These are phyloP conservation scores for Mythimna lalbum DNA, from an alignment of 2,888 invertebrate genomes.

Conservation along the genomic window DNA sequence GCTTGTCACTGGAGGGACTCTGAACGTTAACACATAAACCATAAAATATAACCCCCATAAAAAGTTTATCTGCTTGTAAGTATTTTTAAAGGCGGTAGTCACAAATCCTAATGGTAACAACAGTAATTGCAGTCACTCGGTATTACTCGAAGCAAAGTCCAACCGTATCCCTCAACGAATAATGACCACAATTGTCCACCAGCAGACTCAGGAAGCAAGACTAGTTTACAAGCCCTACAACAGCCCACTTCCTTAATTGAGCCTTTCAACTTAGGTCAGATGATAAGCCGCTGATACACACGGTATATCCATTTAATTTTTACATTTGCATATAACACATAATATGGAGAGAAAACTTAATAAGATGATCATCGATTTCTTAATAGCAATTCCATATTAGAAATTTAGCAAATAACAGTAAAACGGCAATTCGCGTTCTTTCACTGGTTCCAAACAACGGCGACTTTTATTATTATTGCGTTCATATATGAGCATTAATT, in stretches of 20 bases:
- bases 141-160: conserved; percentile 13
- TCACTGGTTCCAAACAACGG: conserved; percentile 46
- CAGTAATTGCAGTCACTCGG: background rate
- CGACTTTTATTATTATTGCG: conserved; percentile 54
- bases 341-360: conserved; percentile 50
- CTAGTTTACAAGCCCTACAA: conserved; percentile 51
- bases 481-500: conserved; percentile 41
- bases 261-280: conserved; percentile 52
- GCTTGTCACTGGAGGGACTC: background rate
- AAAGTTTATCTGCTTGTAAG: conserved; percentile 9
- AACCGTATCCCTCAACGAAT: conserved; percentile 14
- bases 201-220: conserved; percentile 39
- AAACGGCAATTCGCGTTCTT: conserved; percentile 39
- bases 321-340: conserved; percentile 31
- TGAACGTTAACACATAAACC: background rate
- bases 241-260: conserved; percentile 57
- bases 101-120: conserved; percentile 33
- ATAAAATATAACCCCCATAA: conserved; percentile 21
- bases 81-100: conserved; percentile 33
- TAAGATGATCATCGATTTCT: conserved; percentile 37
- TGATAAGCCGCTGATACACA: conserved; percentile 50
- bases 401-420: conserved; percentile 59
- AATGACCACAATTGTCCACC: conserved; percentile 28
- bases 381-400: conserved; percentile 42
- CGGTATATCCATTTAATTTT: conserved; percentile 28